Evolutionary conservation across 2,888 invertebrate species (phyloP).

Genomic region (Philereme vetulata): DNA sequence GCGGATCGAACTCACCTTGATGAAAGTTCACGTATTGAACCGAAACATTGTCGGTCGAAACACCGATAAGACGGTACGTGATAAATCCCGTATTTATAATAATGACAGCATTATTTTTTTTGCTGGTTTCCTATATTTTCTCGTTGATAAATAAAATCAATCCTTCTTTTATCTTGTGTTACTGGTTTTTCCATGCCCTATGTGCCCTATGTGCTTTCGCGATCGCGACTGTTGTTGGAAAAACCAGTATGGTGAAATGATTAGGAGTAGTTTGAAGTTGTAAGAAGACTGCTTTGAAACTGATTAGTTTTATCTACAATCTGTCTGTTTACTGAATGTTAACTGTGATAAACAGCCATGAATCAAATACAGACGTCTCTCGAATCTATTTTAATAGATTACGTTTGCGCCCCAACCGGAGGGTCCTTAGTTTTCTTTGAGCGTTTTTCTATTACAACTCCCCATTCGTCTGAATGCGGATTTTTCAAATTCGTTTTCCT

Average conservation of each 20-base stretch:
- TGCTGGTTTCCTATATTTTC: no score
- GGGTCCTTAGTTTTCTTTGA: conserved; percentile 51
- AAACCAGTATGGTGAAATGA: background rate
- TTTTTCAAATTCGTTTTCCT: conserved; percentile 47
- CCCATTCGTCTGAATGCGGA: conserved; percentile 44
- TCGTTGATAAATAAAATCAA: no score
- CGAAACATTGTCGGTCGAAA: no score
- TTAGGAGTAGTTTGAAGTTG: background rate
- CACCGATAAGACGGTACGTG: no score
- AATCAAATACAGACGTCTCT: conserved; percentile 42
- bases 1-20: no score
- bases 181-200: background rate
- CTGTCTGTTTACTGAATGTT: background rate
- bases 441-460: conserved; percentile 54
- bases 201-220: no score
- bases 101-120: no score
- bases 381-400: conserved; percentile 49
- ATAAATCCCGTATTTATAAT: no score
- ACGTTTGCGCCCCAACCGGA: conserved; percentile 47
- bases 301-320: conserved; percentile 14
- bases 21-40: no score
- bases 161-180: background rate
- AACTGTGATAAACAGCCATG: conserved; percentile 26
- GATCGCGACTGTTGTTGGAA: background rate
- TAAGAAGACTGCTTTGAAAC: conserved; percentile 1